phyloP scores from a whole-genome alignment of 2,113 vertebrate species.

The Entomyzon cyanotis region DNA sequence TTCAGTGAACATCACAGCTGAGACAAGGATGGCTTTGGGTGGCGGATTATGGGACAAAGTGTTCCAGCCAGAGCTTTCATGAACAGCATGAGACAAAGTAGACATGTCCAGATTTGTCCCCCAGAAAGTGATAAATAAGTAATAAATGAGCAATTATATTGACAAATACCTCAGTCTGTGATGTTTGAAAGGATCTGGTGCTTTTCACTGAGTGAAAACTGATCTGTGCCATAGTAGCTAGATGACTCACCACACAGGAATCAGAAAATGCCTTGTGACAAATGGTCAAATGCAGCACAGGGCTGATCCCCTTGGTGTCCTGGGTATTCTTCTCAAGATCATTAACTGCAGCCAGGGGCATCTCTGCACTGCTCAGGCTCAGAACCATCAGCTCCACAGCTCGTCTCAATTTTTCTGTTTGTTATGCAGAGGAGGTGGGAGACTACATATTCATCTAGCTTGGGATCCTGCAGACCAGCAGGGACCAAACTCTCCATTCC shows the following conservation, averaged over 20 bases:
- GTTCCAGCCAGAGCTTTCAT: neutral
- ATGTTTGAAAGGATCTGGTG: neutral
- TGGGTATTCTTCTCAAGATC: neutral
- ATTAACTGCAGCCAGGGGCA: neutral
- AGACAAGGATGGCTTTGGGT: neutral
- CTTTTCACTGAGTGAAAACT: neutral
- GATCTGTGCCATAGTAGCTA: neutral
- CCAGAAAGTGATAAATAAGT: neutral
- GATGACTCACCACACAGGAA: neutral
- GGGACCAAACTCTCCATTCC: neutral
- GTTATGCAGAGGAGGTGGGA: neutral
- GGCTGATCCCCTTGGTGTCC: neutral
- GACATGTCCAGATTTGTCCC: neutral
- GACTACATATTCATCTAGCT: neutral
- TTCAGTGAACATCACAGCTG: neutral
- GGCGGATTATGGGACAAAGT: neutral
- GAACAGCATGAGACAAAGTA: neutral
- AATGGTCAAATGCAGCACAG: neutral
- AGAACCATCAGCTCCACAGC: neutral
- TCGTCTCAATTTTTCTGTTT: neutral
- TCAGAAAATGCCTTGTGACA: neutral
- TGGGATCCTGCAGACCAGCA: neutral
- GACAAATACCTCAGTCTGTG: neutral
- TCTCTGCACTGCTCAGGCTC: neutral
- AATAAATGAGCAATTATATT: neutral